Base-by-base conservation (phyloP, 2,888 invertebrate genomes). In the Ophion costatus region DNA sequence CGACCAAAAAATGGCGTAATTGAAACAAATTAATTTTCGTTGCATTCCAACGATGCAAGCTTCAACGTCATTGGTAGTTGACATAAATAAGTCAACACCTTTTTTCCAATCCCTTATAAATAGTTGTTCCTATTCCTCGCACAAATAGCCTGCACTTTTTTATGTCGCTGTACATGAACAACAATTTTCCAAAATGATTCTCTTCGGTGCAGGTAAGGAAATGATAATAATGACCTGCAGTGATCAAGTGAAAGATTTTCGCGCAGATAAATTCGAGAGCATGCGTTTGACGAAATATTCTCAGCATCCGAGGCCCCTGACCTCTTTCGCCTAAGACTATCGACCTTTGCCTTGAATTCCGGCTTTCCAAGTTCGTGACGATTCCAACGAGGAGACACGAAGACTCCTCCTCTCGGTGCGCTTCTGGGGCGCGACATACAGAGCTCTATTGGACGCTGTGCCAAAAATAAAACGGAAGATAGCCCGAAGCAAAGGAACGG, bases 331-430 rank as follows among this genome's bases (percentile, higher is more conserved):
- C 77, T 24, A 78, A 79, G 83, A 85, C 82, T 81, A 84, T 80
- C 83, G 83, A 87, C 88, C 88, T 88, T 88, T 87, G 86, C 88
- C 88, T 87, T 88, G 88, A 88, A 87, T 88, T 88, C 82, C 81
- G 84, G 83, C 87, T 86, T 88, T 87, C 87, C 86, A 87, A 88
- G 84, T 87, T 86, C 86, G 83, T 73, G 85, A 83, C 80, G 80
- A 67, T 76, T 61, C 73, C 71, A 73, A 76, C 80, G 78, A 64
- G 81, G 63, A 80, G 45, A 59, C 56, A 66, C 80, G 84, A 81
- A 83, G 76, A 71, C 67, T 38, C 57, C 22, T 38, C 70, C 51
- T 45, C 33, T 74, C 71, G 29, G 29, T 45, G 74, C 77, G 77
- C 45, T 20, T 74, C 66, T 79, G 57, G 67, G 71, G 73, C 81